A percentile compares a stretch with the other conserved stretches of the same genome.
Evolutionary conservation across 2,113 vertebrate species (phyloP).

Genomic region (Rhegmatorhina hoffmannsi): DNA sequence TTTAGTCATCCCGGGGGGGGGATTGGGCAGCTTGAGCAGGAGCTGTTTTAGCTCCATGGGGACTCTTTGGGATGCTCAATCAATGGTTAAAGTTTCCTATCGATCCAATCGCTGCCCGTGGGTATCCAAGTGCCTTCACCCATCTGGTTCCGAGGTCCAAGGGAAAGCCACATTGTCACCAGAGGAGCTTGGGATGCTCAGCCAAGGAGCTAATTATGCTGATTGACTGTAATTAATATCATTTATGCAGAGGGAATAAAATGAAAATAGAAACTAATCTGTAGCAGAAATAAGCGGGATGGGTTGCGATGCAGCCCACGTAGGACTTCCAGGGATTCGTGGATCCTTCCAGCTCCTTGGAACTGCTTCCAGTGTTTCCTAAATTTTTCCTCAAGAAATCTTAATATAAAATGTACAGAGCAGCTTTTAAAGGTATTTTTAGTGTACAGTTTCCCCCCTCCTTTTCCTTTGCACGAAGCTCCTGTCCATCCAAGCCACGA

Average conservation of each 20-base stretch:
- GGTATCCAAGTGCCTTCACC: slow-evolving; percentile 59
- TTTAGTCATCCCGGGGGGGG: background rate
- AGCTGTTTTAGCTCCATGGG: background rate
- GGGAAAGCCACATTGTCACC: slow-evolving; percentile 31
- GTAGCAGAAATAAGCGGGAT: slow-evolving; percentile 35
- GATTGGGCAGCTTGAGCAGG: background rate
- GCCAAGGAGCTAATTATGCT: slow-evolving; percentile 64
- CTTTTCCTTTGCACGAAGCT: background rate
- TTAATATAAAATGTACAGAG: slow-evolving; percentile 8
- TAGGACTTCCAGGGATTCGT: background rate
- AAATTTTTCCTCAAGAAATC: background rate
- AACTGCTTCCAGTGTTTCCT: background rate
- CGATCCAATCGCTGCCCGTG: background rate
- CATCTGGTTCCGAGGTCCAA: slow-evolving; percentile 46
- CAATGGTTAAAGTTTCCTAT: background rate
- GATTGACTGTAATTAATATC: slow-evolving; percentile 70
- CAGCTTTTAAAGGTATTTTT: background rate
- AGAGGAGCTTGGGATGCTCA: slow-evolving; percentile 43
- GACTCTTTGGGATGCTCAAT: slow-evolving; percentile 2
- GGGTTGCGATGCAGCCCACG: background rate
- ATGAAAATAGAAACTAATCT: slow-evolving; percentile 70
- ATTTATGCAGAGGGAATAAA: slow-evolving; percentile 68
- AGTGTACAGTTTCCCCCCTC: background rate
- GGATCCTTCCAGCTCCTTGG: background rate
- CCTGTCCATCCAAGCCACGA: background rate